These are phyloP conservation scores for Microdon myrmicae DNA, from an alignment of 2,888 invertebrate genomes.

Conservation along the genomic window DNA sequence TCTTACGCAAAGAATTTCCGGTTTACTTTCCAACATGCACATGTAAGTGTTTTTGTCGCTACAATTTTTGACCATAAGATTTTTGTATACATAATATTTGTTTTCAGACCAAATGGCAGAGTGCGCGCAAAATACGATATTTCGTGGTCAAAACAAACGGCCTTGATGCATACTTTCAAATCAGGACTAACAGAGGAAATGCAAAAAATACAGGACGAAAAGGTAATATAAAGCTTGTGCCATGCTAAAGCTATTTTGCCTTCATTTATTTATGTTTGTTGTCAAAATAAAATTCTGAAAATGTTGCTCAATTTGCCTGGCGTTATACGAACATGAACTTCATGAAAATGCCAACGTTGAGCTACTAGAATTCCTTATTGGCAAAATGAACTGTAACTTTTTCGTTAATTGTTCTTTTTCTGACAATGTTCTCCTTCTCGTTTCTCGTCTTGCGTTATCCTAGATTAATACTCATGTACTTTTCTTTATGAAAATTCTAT, in stretches of 20 bases:
- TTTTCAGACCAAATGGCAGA: slow-evolving; percentile 68
- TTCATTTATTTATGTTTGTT: too few relatives aligned
- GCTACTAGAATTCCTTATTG: too few relatives aligned
- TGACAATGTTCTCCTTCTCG: too few relatives aligned
- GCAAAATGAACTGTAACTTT: too few relatives aligned
- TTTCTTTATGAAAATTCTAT: too few relatives aligned
- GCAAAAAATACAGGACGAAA: slow-evolving; percentile 75
- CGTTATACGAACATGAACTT: too few relatives aligned
- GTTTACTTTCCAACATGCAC: slow-evolving; percentile 79
- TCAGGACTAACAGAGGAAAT: slow-evolving; percentile 77
- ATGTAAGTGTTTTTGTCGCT: slow-evolving; percentile 56
- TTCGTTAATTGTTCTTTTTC: too few relatives aligned
- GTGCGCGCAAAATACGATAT: slow-evolving; percentile 64
- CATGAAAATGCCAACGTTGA: too few relatives aligned
- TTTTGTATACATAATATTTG: slow-evolving; percentile 47
- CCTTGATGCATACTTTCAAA: slow-evolving; percentile 81
- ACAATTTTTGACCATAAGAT: background rate
- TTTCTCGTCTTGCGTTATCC: too few relatives aligned
- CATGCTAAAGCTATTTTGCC: too few relatives aligned
- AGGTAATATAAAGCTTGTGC: slow-evolving; percentile 57
- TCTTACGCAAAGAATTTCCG: slow-evolving; percentile 88
- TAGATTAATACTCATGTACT: too few relatives aligned
- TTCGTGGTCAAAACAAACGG: slow-evolving; percentile 79
- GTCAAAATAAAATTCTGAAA: too few relatives aligned
- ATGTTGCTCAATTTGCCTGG: background rate